Conservation (phyloP, 2,113 vertebrate species). For the Bothrops jararaca region DNA sequence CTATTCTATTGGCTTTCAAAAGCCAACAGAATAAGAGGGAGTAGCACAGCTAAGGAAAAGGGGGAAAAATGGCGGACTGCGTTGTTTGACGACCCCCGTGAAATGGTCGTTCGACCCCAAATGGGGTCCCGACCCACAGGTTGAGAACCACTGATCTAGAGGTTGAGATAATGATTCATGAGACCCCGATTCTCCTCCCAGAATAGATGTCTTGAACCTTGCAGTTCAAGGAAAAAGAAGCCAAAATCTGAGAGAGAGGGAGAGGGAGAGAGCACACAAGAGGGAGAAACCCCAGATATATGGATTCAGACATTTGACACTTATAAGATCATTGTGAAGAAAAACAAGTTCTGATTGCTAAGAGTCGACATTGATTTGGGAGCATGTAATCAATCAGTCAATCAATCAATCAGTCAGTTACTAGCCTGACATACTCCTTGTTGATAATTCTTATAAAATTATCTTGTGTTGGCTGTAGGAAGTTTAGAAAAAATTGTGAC, state of each 20-base stretch:
- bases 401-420: not conserved
- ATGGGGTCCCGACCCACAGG: too few relatives aligned
- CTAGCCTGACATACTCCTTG: not conserved
- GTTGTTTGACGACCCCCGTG: too few relatives aligned
- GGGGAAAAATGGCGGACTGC: too few relatives aligned
- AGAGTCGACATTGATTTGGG: not conserved
- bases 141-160: too few relatives aligned
- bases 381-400: not conserved
- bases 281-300: not conserved
- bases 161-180: not conserved
- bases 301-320: not conserved
- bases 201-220: not conserved
- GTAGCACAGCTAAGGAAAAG: too few relatives aligned
- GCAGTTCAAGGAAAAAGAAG: not conserved
- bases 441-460: not conserved
- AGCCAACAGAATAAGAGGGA: too few relatives aligned
- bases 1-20: too few relatives aligned
- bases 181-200: not conserved
- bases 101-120: too few relatives aligned
- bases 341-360: not conserved
- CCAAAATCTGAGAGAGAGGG: not conserved
- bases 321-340: not conserved
- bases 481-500: not conserved
- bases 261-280: not conserved
- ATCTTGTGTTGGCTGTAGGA: not conserved